Base-by-base conservation (phyloP, 2,113 vertebrate genomes). In the Prietella phreatophila region DNA sequence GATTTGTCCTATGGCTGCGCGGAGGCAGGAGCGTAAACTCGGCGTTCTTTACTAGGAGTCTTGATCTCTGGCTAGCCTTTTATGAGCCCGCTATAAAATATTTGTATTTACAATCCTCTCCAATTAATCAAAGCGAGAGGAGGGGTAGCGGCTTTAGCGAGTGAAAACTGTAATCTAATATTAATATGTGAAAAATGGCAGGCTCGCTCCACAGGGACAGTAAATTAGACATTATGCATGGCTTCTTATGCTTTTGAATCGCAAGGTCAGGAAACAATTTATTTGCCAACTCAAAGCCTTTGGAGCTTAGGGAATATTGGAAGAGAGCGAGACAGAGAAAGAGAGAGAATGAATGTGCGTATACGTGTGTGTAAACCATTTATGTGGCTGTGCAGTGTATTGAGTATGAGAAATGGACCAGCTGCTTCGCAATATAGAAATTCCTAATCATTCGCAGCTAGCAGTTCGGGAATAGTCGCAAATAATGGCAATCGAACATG, bases 221-320 rank as follows among this genome's bases (percentile, higher is more conserved):
- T 98, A 98, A 98, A 99, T 99, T 97, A 97, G 97, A 97, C 93
- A 96, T 96, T 97, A 97, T 97, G 96, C 97, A 97, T 96, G 97
- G 95, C 95, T 96, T 96, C 97, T 96, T 95, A 94, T 95, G 91
- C 92, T 90, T 93, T 33, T 91, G 88, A 91, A 91, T 89, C 25
- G 88, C 91, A 88, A 92, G 92, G 91, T 93, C 91, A 93, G 86
- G 84, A 90, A 90, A 89, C 91, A 85, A 91, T 93, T 91, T 90
- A 92, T 93, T 91, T 93, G 89, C 87, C 84, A 87, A 89, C 89
- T 88, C 90, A 83, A 84, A 88, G 86, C 85, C 86, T 88, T 88
- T 83, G 76, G 86, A 81, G 86, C 91, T 88, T 63, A 55, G 91
- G 85, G 88, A 91, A 90, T 87, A 88, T 69, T 42, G 88, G 63